A percentile compares a stretch with the other conserved stretches of the same genome.
phyloP scores from a whole-genome alignment of 2,888 invertebrate species.

The Erebia palarica region DNA sequence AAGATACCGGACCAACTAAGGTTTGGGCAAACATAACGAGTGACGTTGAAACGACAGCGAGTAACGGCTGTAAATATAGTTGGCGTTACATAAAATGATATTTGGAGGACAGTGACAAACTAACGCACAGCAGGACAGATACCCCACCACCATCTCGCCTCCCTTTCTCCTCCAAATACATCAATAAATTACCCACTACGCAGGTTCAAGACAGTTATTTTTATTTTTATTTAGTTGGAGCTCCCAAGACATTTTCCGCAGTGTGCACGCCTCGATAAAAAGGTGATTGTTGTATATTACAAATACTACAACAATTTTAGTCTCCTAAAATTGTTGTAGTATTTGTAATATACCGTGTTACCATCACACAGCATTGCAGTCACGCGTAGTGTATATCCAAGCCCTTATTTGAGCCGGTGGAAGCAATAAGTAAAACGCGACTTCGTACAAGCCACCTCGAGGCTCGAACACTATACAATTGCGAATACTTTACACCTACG shows the following conservation, averaged over 20 bases:
- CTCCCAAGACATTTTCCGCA: no score
- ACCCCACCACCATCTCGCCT: no score
- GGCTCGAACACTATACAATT: conserved; percentile 35
- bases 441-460: conserved; percentile 45
- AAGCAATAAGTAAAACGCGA: conserved; percentile 56
- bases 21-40: background rate
- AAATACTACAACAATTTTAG: no score
- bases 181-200: background rate
- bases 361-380: background rate
- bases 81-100: background rate
- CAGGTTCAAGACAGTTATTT: background rate
- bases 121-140: no score
- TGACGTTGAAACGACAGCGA: background rate
- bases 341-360: no score
- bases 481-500: conserved; percentile 39
- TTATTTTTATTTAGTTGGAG: background rate
- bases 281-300: no score
- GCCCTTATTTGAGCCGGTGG: conserved; percentile 36
- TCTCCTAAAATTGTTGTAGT: no score
- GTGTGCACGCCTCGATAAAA: no score
- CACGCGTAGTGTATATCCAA: background rate
- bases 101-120: background rate
- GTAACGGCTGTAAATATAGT: background rate
- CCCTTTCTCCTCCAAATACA: background rate
- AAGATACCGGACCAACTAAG: conserved; percentile 40